Conservation (phyloP, 2,888 invertebrate genomes). For the Crossocerus cetratus region DNA sequence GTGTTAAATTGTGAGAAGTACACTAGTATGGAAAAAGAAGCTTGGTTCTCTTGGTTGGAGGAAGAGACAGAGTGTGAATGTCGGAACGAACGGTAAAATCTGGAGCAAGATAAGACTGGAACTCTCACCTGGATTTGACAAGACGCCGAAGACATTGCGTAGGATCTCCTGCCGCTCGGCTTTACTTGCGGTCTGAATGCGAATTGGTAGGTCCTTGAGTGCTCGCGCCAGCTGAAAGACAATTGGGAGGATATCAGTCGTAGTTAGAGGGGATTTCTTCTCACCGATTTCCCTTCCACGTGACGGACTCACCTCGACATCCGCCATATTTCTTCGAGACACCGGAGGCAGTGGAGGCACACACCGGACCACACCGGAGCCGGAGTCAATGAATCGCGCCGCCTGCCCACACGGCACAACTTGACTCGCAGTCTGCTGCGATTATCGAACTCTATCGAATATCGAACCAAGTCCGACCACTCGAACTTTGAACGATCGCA, state of each 20-base stretch:
- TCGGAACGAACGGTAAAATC: too few species aligned
- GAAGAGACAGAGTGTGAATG: too few species aligned
- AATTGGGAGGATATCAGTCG: slow-evolving; percentile 32
- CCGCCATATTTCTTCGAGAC: slow-evolving; percentile 81
- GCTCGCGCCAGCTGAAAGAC: slow-evolving; percentile 81
- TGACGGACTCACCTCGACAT: slow-evolving; percentile 82
- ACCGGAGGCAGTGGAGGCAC: slow-evolving; percentile 39
- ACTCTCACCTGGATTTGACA: slow-evolving; percentile 85
- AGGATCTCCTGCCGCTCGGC: slow-evolving; percentile 84
- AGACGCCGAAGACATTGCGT: slow-evolving; percentile 83
- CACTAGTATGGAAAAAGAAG: too few species aligned
- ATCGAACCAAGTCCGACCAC: too few species aligned
- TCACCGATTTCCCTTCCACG: slow-evolving; percentile 74
- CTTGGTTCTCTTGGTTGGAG: too few species aligned
- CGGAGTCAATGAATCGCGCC: too few species aligned
- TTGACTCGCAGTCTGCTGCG: too few species aligned
- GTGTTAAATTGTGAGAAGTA: too few species aligned
- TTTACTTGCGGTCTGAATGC: slow-evolving; percentile 85
- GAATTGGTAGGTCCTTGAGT: slow-evolving; percentile 85
- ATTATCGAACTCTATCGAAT: too few species aligned
- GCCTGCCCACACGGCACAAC: too few species aligned
- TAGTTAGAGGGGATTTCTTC: slow-evolving; percentile 36
- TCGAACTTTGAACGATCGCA: too few species aligned
- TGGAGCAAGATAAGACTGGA: not conserved
- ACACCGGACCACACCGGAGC: too few species aligned